Conservation (phyloP, 2,888 invertebrate genomes). For the Operophtera brumata region DNA sequence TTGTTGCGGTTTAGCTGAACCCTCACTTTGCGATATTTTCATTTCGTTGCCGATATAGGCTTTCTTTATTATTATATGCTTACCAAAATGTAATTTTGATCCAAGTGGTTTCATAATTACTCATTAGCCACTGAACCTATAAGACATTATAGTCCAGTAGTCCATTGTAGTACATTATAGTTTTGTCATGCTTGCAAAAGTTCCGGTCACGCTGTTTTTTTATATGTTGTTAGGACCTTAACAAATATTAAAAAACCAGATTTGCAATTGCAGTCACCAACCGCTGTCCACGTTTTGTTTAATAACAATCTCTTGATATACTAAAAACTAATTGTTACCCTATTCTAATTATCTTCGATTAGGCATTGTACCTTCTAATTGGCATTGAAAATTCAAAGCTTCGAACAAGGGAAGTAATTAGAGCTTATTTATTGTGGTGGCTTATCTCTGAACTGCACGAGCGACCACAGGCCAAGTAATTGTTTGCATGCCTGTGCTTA, state of each 20-base stretch:
- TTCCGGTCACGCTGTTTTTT: no score
- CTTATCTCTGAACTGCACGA: slow-evolving; percentile 67
- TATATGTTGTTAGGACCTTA: no score
- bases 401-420: slow-evolving; percentile 71
- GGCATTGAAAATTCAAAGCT: slow-evolving; percentile 51
- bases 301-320: background rate
- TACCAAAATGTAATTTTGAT: background rate
- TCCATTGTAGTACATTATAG: no score
- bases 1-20: slow-evolving; percentile 24
- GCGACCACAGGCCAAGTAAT: slow-evolving; percentile 33
- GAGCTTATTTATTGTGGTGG: slow-evolving; percentile 68
- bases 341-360: slow-evolving; percentile 35
- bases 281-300: background rate
- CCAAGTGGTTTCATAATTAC: background rate
- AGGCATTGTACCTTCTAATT: slow-evolving; percentile 50
- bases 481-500: slow-evolving; percentile 32
- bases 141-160: no score
- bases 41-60: background rate
- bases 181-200: no score
- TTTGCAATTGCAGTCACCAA: background rate
- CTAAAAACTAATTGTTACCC: background rate
- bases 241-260: no score
- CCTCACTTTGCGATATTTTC: slow-evolving; percentile 8
- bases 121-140: no score
- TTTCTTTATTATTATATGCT: background rate